Base-by-base conservation (phyloP, 2,113 vertebrate species). In the Tachysurus fulvidraco region DNA sequence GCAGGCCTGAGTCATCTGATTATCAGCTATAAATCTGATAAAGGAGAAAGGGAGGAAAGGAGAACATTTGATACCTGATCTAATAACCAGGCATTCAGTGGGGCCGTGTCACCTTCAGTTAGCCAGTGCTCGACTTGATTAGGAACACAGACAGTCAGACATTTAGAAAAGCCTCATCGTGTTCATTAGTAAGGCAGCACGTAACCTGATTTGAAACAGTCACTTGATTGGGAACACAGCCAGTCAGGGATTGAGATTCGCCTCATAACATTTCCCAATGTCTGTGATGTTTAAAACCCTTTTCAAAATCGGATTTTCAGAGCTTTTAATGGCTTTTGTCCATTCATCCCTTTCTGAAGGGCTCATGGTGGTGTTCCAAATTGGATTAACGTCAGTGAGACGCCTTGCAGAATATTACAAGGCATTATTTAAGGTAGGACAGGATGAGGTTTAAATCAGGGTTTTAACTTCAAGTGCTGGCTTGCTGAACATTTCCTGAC, bases 1-100 rank as follows among this genome's bases (percentile, higher is more conserved):
- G 92, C 97, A 98, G 86, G 97, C 96, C 83, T 98, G 95, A 92
- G 98, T 97, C 98, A 99, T 99, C 96, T 99, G 98, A 96, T 98
- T 98, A 92, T 99, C 98, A 46, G 98, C 98, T 92, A 99, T 98
- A 95, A 98, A 99, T 92, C 98, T 99, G 95, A 84, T 85, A 83
- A 87, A 65, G 59, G 16, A 6, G 28, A 60, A 41, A 41, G 3
- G 19, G 30, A 60, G 25, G 2, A 41, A 59, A 44, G n/a, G 41
- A 36, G 25, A 41, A 14, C 21, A 59, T 69, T 62, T 41, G 13
- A 62, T 64, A 62, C 54, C 50, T 60, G 69, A 30, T 84, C 30
- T 30, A 50, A 69, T 69, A 55, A 55, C 23, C 44, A 52, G 46
- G 8, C 60, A 30, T 52, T 54, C 46, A 69, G 64, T 4, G n/a